phyloP scores from a whole-genome alignment of 1,140 invertebrate genomes.

The Ylistrum balloti region DNA sequence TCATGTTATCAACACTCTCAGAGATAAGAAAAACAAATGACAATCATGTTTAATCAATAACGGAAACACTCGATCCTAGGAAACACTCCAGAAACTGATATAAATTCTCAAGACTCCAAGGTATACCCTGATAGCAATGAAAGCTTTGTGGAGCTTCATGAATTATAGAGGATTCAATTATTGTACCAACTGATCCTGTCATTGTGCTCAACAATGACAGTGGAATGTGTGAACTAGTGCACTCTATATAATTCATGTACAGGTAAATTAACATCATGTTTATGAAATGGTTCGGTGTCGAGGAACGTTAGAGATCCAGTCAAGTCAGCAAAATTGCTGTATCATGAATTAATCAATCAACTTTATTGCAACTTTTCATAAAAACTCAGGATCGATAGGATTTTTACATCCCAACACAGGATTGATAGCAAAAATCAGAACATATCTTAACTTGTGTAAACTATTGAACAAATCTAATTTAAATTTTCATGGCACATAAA shows the following conservation, averaged over 20 bases:
- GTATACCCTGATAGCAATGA: not conserved
- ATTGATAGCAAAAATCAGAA: too few species aligned
- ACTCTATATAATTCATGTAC: constrained; percentile 1
- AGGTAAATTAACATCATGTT: not conserved
- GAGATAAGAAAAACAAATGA: constrained; percentile 15
- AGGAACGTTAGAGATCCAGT: not conserved
- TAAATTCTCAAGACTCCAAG: constrained; percentile 4
- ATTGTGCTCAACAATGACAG: not conserved
- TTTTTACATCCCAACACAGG: too few species aligned
- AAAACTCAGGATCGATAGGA: too few species aligned
- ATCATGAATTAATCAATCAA: too few species aligned
- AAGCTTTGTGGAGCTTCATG: not conserved
- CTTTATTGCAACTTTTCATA: too few species aligned
- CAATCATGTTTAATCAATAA: constrained; percentile 6
- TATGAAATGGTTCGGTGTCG: not conserved
- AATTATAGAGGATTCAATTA: not conserved
- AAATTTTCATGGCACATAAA: too few species aligned
- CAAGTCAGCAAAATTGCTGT: not conserved
- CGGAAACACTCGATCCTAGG: not conserved
- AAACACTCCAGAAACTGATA: constrained; percentile 26
- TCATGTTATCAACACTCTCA: not conserved
- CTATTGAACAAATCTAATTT: too few species aligned
- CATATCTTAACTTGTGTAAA: too few species aligned
- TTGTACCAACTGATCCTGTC: not conserved
- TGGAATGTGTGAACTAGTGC: not conserved